These are phyloP conservation scores for Thera britannica DNA, from an alignment of 2,888 invertebrate genomes.

Conservation along the genomic window DNA sequence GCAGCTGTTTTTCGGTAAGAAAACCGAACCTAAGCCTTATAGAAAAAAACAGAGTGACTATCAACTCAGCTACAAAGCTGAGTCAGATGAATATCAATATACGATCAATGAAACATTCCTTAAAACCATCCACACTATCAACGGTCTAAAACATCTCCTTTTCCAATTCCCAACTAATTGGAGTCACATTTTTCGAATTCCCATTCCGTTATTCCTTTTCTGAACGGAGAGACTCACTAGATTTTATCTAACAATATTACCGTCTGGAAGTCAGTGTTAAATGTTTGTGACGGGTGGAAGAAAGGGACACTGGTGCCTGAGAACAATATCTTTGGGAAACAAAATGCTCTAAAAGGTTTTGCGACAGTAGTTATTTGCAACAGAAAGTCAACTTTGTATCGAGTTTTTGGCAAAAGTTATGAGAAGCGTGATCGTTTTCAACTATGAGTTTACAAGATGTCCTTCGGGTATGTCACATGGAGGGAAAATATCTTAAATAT, in stretches of 20 bases:
- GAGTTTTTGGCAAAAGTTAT: not conserved
- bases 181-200: conserved; percentile 28
- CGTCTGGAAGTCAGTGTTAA: conserved; percentile 69
- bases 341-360: conserved; percentile 31
- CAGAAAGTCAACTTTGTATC: conserved; percentile 20
- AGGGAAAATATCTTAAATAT: no score
- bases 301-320: conserved; percentile 56
- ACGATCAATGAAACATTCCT: not conserved
- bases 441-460: no score
- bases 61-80: no score
- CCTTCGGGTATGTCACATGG: no score
- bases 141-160: conserved; percentile 19
- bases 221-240: conserved; percentile 50
- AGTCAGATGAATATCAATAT: not conserved
- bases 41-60: no score
- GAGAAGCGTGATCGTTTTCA: no score
- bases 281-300: conserved; percentile 62
- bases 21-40: no score
- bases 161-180: conserved; percentile 28
- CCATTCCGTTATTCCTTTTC: conserved; percentile 26
- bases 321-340: conserved; percentile 52
- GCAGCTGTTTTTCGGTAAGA: no score
- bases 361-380: conserved; percentile 4
- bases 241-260: conserved; percentile 65
- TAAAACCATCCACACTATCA: conserved; percentile 10